Evolutionary conservation across 2,113 vertebrate species (phyloP).

Genomic region (Psittacula cyanocephala): DNA sequence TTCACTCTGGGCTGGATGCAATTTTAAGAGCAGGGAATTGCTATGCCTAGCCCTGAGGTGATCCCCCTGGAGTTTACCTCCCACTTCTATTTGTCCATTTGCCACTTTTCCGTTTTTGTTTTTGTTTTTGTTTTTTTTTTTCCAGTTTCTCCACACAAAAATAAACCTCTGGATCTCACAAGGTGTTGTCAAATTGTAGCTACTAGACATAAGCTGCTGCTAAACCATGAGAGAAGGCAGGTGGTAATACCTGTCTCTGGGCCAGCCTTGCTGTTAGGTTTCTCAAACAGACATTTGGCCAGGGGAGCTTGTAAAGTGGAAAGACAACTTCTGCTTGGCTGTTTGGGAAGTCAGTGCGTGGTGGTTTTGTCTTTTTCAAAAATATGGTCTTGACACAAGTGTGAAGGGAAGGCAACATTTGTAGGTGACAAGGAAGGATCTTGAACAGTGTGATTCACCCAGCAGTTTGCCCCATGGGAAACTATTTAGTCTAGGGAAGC

Average conservation of each 20-base stretch:
- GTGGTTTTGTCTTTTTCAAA: neutral
- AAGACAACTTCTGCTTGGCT: neutral
- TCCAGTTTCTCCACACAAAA: neutral
- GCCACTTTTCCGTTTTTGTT: neutral
- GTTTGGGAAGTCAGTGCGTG: neutral
- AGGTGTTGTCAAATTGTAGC: neutral
- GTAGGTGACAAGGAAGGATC: neutral
- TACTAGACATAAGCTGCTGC: neutral
- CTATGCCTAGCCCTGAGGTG: neutral
- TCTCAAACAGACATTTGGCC: neutral
- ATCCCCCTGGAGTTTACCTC: neutral
- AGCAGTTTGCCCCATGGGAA: neutral
- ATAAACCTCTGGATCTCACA: neutral
- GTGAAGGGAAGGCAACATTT: neutral
- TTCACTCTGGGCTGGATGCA: neutral
- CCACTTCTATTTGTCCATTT: neutral
- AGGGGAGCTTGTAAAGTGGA: neutral
- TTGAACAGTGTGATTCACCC: neutral
- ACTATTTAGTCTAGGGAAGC: neutral
- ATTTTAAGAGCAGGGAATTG: neutral
- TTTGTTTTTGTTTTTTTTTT: neutral
- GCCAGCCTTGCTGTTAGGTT: neutral
- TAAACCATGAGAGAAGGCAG: neutral
- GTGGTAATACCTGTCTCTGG: neutral
- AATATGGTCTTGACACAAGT: neutral